Percentiles rank a stretch among this genome's conserved stretches.
These are phyloP conservation scores for Charanyca ferruginea DNA, from an alignment of 2,888 invertebrate species.

Conservation along the genomic window DNA sequence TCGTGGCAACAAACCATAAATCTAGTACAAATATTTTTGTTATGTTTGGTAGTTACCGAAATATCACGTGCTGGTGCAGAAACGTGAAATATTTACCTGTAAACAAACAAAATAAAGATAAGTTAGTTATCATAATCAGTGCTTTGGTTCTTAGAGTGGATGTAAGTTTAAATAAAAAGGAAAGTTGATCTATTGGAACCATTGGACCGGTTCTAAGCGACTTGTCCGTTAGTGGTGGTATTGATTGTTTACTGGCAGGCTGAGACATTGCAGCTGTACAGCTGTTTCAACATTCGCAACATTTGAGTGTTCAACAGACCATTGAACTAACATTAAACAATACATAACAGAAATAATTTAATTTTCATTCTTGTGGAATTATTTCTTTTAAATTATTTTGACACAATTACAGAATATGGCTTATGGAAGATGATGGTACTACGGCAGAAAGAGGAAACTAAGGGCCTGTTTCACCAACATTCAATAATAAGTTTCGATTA, in stretches of 20 bases:
- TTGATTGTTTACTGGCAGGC: conserved; percentile 16
- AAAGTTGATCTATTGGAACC: conserved; percentile 65
- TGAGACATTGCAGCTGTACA: conserved; percentile 38
- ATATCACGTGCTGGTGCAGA: conserved; percentile 17
- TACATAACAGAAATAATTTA: conserved; percentile 7
- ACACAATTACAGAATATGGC: background rate
- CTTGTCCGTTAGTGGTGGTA: conserved; percentile 28
- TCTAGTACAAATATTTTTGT: conserved; percentile 25
- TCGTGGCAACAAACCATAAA: conserved; percentile 5
- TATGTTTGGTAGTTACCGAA: conserved; percentile 41
- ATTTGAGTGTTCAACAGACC: conserved; percentile 21
- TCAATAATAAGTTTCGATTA: too few species aligned
- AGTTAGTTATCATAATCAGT: conserved; percentile 38
- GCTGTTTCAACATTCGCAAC: conserved; percentile 39
- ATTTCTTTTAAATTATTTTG: conserved; percentile 1
- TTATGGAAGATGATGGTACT: too few species aligned
- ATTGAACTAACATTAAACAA: conserved; percentile 39
- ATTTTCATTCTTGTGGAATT: background rate
- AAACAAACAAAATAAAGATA: conserved; percentile 68
- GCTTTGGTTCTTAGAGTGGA: conserved; percentile 20
- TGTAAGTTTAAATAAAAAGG: conserved; percentile 64
- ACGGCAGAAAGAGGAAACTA: too few species aligned
- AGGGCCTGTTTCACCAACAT: too few species aligned
- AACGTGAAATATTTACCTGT: conserved; percentile 70
- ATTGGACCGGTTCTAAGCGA: conserved; percentile 58